These are phyloP conservation scores for Dissostichus mawsoni DNA, from an alignment of 2,113 vertebrate species.

Conservation along the genomic window DNA sequence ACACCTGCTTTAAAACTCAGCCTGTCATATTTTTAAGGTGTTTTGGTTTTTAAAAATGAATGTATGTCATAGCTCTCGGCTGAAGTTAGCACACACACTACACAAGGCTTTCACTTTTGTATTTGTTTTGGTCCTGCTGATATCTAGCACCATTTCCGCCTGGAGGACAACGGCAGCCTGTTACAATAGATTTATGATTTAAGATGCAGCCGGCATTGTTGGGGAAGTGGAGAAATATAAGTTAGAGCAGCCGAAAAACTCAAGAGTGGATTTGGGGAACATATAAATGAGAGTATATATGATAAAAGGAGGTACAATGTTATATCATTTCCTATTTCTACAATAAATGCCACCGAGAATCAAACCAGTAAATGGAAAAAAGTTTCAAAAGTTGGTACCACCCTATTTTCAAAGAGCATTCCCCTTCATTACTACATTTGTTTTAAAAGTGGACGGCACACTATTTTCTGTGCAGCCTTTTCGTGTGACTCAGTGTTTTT, in stretches of 20 bases:
- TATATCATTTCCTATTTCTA: neutral
- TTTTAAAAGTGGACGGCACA: neutral
- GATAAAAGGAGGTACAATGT: conserved; percentile 3
- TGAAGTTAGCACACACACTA: neutral
- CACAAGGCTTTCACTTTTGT: neutral
- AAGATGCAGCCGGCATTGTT: neutral
- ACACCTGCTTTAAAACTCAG: neutral
- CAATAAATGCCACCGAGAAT: neutral
- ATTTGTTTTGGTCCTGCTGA: neutral
- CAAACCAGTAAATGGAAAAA: neutral
- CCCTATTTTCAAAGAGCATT: neutral
- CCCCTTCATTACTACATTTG: neutral
- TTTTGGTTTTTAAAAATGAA: neutral
- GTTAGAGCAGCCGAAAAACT: neutral
- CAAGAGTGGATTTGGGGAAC: neutral
- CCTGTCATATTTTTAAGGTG: neutral
- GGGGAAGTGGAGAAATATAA: neutral
- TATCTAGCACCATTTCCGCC: neutral
- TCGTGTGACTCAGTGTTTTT: neutral
- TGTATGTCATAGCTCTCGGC: neutral
- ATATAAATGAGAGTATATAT: neutral
- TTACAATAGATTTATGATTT: neutral
- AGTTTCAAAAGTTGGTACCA: neutral
- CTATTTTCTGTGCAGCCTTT: neutral
- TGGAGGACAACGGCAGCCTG: neutral